Evolutionary conservation across 2,797 vertebrate genomes (phyloP).

Genomic region (Mustela erminea): DNA sequence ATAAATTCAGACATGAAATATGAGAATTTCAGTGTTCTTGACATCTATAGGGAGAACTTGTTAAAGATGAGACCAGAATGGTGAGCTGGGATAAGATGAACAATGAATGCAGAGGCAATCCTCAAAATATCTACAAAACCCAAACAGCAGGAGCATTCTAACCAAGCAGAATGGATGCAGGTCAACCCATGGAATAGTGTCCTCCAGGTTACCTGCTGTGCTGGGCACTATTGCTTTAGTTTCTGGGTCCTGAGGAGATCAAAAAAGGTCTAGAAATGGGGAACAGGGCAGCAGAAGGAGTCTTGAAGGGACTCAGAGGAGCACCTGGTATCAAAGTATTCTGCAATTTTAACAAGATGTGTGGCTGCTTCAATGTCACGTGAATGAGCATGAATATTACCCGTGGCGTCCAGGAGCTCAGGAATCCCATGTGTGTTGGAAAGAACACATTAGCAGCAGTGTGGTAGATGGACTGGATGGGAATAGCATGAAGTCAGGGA

Average conservation of each 20-base stretch:
- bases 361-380: background rate
- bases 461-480: background rate
- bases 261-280: background rate
- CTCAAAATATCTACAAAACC: slow-evolving; percentile 50
- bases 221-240: background rate
- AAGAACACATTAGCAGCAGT: background rate
- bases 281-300: background rate
- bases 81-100: slow-evolving; percentile 51
- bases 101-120: background rate
- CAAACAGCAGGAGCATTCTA: background rate
- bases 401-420: slow-evolving; percentile 24
- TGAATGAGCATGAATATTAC: slow-evolving; percentile 36
- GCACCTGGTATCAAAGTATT: slow-evolving; percentile 38
- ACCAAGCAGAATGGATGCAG: background rate
- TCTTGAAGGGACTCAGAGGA: background rate
- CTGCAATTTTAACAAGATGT: slow-evolving; percentile 37
- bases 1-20: slow-evolving; percentile 5
- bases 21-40: slow-evolving; percentile 45
- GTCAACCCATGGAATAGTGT: background rate
- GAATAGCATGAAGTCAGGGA: background rate
- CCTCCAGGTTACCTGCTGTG: background rate
- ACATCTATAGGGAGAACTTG: slow-evolving; percentile 18
- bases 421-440: slow-evolving; percentile 15
- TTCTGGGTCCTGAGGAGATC: background rate
- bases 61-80: background rate